Conservation (phyloP, 2,113 vertebrate species). For the Prunella himalayana region DNA sequence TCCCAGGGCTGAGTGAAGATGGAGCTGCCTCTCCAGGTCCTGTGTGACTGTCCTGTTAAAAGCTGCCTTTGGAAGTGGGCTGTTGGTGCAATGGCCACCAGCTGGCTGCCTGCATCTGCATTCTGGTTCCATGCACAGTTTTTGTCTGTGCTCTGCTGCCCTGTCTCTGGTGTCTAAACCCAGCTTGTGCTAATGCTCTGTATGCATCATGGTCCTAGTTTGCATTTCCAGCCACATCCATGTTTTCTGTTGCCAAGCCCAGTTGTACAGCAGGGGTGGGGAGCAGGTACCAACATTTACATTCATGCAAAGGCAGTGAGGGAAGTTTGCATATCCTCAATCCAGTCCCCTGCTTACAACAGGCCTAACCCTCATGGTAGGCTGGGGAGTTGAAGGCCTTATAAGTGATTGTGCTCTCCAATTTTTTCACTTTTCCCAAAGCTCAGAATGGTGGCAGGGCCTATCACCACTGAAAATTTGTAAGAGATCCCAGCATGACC, state of each 20-base stretch:
- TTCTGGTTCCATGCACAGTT: not conserved
- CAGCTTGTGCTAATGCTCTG: not conserved
- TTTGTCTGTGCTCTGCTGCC: not conserved
- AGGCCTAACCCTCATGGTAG: not conserved
- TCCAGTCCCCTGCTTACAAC: not conserved
- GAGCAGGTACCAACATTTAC: not conserved
- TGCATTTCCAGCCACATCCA: not conserved
- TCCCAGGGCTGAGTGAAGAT: not conserved
- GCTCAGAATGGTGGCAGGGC: no score
- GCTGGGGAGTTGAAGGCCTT: not conserved
- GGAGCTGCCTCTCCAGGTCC: not conserved
- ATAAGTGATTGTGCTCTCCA: accelerated
- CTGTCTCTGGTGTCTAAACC: not conserved
- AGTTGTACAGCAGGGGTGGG: not conserved
- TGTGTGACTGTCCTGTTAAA: not conserved
- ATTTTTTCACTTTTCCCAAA: not conserved
- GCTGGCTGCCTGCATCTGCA: not conserved
- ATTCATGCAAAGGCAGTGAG: not conserved
- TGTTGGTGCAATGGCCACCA: not conserved
- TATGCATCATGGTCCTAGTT: not conserved
- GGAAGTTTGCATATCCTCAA: not conserved
- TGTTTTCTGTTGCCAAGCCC: not conserved
- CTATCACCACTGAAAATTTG: not conserved
- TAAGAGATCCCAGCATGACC: not conserved
- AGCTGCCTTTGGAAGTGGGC: not conserved